Base-by-base conservation (phyloP, 2,888 invertebrate species). In the Caenorhabditis wallacei region DNA sequence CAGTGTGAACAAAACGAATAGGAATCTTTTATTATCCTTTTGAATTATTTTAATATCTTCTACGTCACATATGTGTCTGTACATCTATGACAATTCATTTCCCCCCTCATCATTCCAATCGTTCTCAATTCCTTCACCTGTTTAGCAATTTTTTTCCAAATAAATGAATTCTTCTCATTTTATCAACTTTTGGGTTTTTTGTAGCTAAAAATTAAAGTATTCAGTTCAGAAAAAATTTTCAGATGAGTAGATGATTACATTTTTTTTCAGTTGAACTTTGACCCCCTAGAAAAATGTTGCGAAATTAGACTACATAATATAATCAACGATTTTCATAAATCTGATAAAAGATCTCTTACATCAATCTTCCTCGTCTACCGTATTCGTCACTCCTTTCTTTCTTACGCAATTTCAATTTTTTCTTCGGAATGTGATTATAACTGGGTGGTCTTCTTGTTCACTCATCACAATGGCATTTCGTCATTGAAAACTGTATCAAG, bases 81-180 rank as follows among this genome's bases (percentile, higher is more conserved):
- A 72, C 59, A 64, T 74, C 61, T 69, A 69, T 76, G 76, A 76
- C 76, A 66, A 24, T 13, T 59, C 26, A 40, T 43, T 53, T 2
- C 46, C 2, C 46, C 13, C 30, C 53, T 76, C 75, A 76, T 76
- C 76, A 59, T 76, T 76, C 57, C 74, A 66, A 66, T 76, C 68
- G 68, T 76, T 76, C 69, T 69, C 69, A 69, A 24, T 43, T 56
- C 26, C 22, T 37, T 51, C 75, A 64, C 69, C 69, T 69, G 54
- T 56, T 66, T 35, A 66, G 66, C 66, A 66, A 53, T 66, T 4
- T 10, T 66, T 13, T n/a, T 66, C 64, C 51, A 37, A 53, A 30
- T 20, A 35, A 59, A 59, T 59, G 11, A 11, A 30, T 20, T 40
- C 13, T 64, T 48, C 46, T 35, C 30, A 20, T 5, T 48, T 18